A percentile compares a stretch with the other conserved stretches of the same genome.
These are phyloP conservation scores for Noturus placidus DNA, from an alignment of 2,113 vertebrate genomes.

Conservation along the genomic window DNA sequence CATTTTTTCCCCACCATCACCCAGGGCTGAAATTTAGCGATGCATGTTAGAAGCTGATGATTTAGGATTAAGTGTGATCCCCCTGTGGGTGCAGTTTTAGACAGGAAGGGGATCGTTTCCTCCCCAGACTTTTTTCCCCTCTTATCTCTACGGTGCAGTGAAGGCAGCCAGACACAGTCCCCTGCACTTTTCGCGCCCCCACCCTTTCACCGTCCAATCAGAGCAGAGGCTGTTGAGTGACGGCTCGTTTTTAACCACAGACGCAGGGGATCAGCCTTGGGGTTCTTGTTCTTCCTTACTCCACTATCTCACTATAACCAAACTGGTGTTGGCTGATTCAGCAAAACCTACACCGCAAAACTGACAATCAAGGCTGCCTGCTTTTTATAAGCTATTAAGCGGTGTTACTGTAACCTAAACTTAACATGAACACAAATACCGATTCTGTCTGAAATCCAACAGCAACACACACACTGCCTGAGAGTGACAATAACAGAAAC, in stretches of 20 bases:
- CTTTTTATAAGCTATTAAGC: background rate
- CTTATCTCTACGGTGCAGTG: slow-evolving; percentile 46
- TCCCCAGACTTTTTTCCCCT: slow-evolving; percentile 3
- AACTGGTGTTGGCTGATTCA: slow-evolving; percentile 19
- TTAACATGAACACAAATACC: background rate
- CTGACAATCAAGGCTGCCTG: background rate
- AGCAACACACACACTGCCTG: slow-evolving; percentile 72
- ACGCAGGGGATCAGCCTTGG: background rate
- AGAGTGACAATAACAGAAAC: slow-evolving; percentile 68
- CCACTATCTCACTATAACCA: slow-evolving; percentile 22
- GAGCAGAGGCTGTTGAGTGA: slow-evolving; percentile 19
- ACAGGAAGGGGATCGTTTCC: slow-evolving; percentile 47
- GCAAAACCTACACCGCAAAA: slow-evolving; percentile 13
- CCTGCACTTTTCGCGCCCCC: slow-evolving; percentile 20
- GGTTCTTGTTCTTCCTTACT: slow-evolving; percentile 26
- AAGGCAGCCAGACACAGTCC: slow-evolving; percentile 20
- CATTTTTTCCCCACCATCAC: background rate
- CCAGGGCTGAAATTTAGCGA: background rate
- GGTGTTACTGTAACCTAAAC: background rate
- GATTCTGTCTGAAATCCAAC: background rate
- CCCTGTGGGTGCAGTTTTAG: slow-evolving; percentile 26
- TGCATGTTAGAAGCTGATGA: background rate
- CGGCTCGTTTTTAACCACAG: slow-evolving; percentile 21
- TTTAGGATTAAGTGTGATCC: slow-evolving; percentile 26
- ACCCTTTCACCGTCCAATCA: slow-evolving; percentile 39